Evolutionary conservation across 1,140 invertebrate genomes (phyloP), one percentile per base, ranked within the genome.

Genomic region (Solenopsis invicta): DNA sequence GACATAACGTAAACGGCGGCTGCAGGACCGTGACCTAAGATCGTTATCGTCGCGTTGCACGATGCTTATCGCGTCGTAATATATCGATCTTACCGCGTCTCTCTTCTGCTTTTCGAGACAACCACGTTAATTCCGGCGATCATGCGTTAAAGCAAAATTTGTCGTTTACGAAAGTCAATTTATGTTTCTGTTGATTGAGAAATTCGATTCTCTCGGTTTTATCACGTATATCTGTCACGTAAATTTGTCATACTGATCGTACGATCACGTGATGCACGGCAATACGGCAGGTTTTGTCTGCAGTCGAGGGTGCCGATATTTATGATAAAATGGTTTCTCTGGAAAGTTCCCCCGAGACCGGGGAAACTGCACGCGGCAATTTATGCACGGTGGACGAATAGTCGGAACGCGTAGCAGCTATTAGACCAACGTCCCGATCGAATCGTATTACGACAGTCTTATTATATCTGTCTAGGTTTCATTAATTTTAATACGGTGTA

Each of bases 371-470:
- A 64, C 82, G 87, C 29, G 62, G 88, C n/a, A 24, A 89, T 92
- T 93, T 92, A 92, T 24, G 89, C 78, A 34, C 74, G 78, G 56
- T 80, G 87, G 64, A 84, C 87, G 71, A 78, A 87, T 54, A 67
- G 54, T 67, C 80, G 41, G 45, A 2, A 84, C 76, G 91, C 89
- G 87, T 87, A 88, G 88, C 75, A 80, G 78, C 88, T 86, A 92
- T 93, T 93, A 92, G 92, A 92, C 82, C 92, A 94, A 93, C 93
- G 80, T 34, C 48, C 62, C 78, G 77, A 89, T 93, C 89, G 88
- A 93, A 92, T 21, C 61, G 50, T 45, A 92, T 92, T 88, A 90
- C 16, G 84, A 92, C 91, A 87, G 91, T 61, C 67, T 10, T 54
- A 41, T 88, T 61, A 54, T 21, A 37, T n/a, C 6, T 34, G 13